These are phyloP conservation scores for Porphyrio hochstetteri DNA, from an alignment of 2,113 vertebrate genomes.

Conservation along the genomic window DNA sequence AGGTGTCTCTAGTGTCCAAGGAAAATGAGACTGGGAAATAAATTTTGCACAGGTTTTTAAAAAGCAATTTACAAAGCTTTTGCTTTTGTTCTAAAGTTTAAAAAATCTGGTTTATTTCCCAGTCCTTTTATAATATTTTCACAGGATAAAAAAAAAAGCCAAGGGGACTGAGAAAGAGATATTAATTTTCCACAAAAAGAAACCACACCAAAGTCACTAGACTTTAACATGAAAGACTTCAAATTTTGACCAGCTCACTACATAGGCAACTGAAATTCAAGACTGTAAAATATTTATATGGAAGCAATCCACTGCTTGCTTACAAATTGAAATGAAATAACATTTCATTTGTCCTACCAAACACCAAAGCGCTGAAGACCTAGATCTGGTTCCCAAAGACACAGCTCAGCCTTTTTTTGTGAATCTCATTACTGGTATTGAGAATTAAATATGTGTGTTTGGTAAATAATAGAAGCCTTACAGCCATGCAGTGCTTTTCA, in stretches of 20 bases:
- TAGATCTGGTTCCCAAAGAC: neutral
- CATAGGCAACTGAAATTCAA: neutral
- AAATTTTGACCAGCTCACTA: neutral
- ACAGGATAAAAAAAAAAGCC: neutral
- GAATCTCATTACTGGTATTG: neutral
- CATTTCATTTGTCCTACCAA: neutral
- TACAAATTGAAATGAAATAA: neutral
- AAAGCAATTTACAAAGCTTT: neutral
- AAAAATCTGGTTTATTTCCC: neutral
- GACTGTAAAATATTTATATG: neutral
- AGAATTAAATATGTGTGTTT: neutral
- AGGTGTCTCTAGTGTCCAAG: neutral
- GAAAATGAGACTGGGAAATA: neutral
- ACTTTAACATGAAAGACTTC: neutral
- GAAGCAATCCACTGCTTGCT: neutral
- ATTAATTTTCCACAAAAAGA: neutral
- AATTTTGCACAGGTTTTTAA: neutral
- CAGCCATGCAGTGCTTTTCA: neutral
- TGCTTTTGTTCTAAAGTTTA: neutral
- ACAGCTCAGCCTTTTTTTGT: neutral
- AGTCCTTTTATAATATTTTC: neutral
- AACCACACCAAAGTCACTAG: neutral
- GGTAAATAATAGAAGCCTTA: neutral
- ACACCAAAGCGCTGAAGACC: neutral
- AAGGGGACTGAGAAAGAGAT: neutral